Percentiles rank a stretch among this genome's conserved stretches.
Evolutionary conservation across 2,888 invertebrate species (phyloP).

Genomic region (Euplagia quadripunctaria): DNA sequence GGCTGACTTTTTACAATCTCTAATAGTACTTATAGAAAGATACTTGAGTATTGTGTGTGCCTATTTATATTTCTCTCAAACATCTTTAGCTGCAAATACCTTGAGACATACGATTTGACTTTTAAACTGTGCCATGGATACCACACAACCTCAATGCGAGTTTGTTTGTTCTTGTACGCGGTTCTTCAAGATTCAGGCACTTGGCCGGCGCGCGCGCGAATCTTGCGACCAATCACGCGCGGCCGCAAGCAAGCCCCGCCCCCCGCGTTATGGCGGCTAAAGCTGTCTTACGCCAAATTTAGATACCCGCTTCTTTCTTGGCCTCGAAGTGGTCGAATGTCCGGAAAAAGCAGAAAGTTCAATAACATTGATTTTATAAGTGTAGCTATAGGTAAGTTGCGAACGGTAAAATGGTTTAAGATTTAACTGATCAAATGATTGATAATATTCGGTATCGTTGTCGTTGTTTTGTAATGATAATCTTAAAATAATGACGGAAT

Average conservation of each 20-base stretch:
- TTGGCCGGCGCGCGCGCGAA: slow-evolving; percentile 67
- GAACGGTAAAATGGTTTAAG: neutral
- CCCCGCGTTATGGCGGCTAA: slow-evolving; percentile 81
- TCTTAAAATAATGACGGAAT: neutral
- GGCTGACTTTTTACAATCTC: neutral
- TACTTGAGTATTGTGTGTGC: neutral
- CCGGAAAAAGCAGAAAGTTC: slow-evolving; percentile 51
- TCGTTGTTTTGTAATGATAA: neutral
- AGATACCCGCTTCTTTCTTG: slow-evolving; percentile 71
- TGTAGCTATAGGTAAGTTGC: neutral
- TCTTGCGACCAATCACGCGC: slow-evolving; percentile 79
- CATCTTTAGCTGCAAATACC: slow-evolving; percentile 1
- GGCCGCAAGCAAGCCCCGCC: slow-evolving; percentile 72
- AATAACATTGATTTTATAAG: slow-evolving; percentile 32
- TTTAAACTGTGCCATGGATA: slow-evolving; percentile 57
- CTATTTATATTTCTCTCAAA: neutral
- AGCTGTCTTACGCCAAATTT: slow-evolving; percentile 82
- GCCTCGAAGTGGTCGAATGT: slow-evolving; percentile 56
- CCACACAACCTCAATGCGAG: slow-evolving; percentile 34
- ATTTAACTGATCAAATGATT: neutral
- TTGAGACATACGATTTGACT: slow-evolving; percentile 20
- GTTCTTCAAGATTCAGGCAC: slow-evolving; percentile 63
- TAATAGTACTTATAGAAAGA: neutral
- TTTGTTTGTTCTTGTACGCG: slow-evolving; percentile 45
- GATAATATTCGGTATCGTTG: neutral